Evolutionary conservation across 2,797 vertebrate species (phyloP), one percentile per base, ranked within the genome.

Genomic region (Anguilla pacifica): DNA sequence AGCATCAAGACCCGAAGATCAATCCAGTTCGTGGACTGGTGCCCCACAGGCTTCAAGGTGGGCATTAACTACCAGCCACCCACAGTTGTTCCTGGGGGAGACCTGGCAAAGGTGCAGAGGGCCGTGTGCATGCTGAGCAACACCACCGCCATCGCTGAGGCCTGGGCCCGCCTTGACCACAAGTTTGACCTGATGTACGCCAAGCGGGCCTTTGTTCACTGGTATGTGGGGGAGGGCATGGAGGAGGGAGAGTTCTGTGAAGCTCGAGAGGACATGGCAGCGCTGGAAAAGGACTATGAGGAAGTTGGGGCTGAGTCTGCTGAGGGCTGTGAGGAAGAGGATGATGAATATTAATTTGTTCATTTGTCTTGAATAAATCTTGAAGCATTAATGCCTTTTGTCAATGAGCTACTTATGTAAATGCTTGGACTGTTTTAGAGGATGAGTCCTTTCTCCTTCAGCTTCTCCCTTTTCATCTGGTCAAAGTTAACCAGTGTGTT

Each of bases 211-310:
- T 91, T 91, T 0, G 93, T 93, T 83, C 91, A 94, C 92, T 91
- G 90, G 96, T 96, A 97, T 15, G 96, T 97, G 85, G 95, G 96
- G 25, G 96, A 97, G 93, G 96, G 96, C 49, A 97, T 96, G 97
- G 97, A 97, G 94, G 96, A 97, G 88, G 96, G 96, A 0, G 97
- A 96, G 92, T 97, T 97, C 93, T 96, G 94, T 0, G 96, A 97
- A 91, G 97, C 97, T 9, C 95, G 96, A 90, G 96, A 98, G 87
- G 97, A 97, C 28, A 97, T 97, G 97, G 97, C 97, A 22, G 95
- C 97, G 49, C 94, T 97, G 86, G 96, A 46, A 46, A 46, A 46
- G 43, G 43, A 46, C 43, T 46, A 46, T 46, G 43, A 46, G 43
- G 43, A 46, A 97, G 77, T 81, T 17, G 77, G 43, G 35, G 19